Evolutionary conservation across 2,113 vertebrate species (phyloP), one percentile per base, ranked within the genome.

Genomic region (Emydocephalus ijimae): DNA sequence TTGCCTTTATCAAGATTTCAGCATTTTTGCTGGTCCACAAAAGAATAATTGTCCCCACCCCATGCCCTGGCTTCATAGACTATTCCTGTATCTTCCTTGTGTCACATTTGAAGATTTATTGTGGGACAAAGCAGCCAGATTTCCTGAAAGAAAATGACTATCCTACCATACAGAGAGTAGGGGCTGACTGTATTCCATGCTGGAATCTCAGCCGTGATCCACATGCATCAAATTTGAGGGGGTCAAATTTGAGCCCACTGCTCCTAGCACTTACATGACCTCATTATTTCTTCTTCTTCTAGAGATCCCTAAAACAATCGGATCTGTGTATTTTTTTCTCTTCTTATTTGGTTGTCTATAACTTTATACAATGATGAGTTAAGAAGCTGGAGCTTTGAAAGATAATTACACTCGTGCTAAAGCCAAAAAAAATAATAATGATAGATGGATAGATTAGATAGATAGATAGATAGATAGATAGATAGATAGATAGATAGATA

Each of bases 21-120:
- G 92, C 94, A 94, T 94, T 94, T 96, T 94, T 95, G 93, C 94
- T 81, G 93, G 90, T 90, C 95, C 74, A 95, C 97, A 97, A 96
- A 96, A 95, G 95, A 91, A 93, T 94, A 95, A 94, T 93, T 45
- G 90, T 90, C 94, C 93, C 93, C 94, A 88, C 92, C 89, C 92
- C 92, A 94, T 6, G 34, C 14, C n/a, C 15, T 89, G 56, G 57
- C 94, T 94, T 95, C 96, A 96, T 95, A 96, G n/a, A 93, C 94
- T 92, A 94, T 94, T 8, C 92, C 91, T 5, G 64, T 5, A n/a
- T n/a, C 9, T 57, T 29, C 81, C 24, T 54, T 64, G 9, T 12
- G 90, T 90, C 59, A 48, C n/a, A 91, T 94, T 93, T 94, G 93
- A 81, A 97, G 95, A 85, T 94, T 96, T 93, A 52, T 0, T 87